Conservation (phyloP, 1,140 invertebrate genomes). For the Cotesia chilonis region DNA sequence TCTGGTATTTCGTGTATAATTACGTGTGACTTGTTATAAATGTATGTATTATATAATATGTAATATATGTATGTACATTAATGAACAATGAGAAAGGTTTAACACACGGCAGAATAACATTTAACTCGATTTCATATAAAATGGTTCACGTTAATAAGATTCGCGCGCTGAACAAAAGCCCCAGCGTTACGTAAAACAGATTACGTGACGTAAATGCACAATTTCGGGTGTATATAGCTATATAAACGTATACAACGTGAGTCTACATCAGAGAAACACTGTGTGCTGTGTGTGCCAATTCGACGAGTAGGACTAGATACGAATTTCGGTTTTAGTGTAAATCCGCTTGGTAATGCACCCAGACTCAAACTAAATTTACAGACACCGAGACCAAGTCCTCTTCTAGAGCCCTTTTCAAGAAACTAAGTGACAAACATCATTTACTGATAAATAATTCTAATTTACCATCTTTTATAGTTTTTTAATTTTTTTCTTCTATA, state of each 20-base stretch:
- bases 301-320: conserved; percentile 26
- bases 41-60: background rate
- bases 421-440: too few relatives aligned
- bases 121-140: conserved; percentile 55
- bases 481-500: too few relatives aligned
- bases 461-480: too few relatives aligned
- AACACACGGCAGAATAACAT: conserved; percentile 48
- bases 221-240: conserved; percentile 40
- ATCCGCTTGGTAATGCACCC: conserved; percentile 25
- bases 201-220: conserved; percentile 57
- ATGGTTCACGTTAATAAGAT: conserved; percentile 56
- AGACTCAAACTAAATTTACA: conserved; percentile 16
- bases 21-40: conserved; percentile 8
- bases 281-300: conserved; percentile 44
- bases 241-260: conserved; percentile 8
- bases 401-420: too few relatives aligned
- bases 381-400: too few relatives aligned
- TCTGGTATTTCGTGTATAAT: too few relatives aligned
- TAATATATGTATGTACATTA: conserved; percentile 10
- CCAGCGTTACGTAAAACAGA: conserved; percentile 54
- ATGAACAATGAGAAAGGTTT: conserved; percentile 45
- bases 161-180: conserved; percentile 55
- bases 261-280: conserved; percentile 33
- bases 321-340: conserved; percentile 17
- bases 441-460: too few relatives aligned